These are phyloP conservation scores for Sebastes dallii DNA, from an alignment of 2,797 vertebrate species.

Conservation along the genomic window DNA sequence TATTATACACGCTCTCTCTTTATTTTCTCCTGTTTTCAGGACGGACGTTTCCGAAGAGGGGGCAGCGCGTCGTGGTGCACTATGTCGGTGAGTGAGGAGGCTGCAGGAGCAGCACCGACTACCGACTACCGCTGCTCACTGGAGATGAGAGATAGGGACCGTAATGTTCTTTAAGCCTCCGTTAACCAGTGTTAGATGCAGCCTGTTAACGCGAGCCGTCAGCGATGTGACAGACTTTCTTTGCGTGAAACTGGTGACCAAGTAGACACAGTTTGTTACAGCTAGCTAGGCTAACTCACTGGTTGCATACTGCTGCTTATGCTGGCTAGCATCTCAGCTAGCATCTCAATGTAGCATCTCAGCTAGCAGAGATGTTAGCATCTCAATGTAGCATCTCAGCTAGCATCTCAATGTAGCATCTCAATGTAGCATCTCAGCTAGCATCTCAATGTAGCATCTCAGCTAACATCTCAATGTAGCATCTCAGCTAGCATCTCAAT, in stretches of 20 bases:
- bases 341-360: background rate
- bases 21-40: constrained; percentile 73
- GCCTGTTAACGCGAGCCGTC: accelerated
- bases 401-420: too few relatives aligned
- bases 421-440: too few relatives aligned
- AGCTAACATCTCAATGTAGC: too few relatives aligned
- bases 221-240: background rate
- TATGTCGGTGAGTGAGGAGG: constrained; percentile 88
- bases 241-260: accelerated
- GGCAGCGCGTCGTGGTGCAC: constrained; percentile 92
- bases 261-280: background rate
- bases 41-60: constrained; percentile 90
- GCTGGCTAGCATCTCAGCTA: constrained; percentile 41
- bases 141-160: too few relatives aligned
- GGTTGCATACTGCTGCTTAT: background rate
- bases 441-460: too few relatives aligned
- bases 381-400: too few relatives aligned
- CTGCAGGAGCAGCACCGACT: background rate
- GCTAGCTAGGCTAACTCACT: background rate
- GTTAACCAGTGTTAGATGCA: too few relatives aligned
- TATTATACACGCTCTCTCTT: background rate
- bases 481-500: too few relatives aligned
- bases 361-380: too few relatives aligned
- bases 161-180: background rate
- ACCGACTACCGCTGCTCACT: too few relatives aligned